phyloP scores from a whole-genome alignment of 2,888 invertebrate genomes.

The Gandaritis pyraliata region DNA sequence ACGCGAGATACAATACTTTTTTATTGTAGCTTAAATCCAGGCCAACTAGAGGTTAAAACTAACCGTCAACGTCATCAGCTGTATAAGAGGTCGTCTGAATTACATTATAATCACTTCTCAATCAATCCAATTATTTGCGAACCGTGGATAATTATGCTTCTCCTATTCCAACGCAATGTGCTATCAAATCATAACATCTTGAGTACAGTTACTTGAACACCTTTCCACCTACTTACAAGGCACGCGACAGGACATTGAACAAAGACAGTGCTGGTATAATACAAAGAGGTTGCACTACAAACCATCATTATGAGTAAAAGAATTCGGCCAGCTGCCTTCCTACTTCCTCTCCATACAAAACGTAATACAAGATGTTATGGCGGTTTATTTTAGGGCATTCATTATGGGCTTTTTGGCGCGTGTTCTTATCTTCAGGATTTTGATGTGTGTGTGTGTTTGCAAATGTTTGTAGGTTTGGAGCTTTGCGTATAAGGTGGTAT shows the following conservation, averaged over 20 bases:
- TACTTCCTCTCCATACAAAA: slow-evolving; percentile 80
- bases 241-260: slow-evolving; percentile 80
- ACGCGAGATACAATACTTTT: too few species aligned
- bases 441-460: slow-evolving; percentile 41
- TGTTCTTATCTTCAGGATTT: slow-evolving; percentile 75
- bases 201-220: slow-evolving; percentile 74
- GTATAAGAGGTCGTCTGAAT: too few species aligned
- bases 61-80: too few species aligned
- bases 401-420: slow-evolving; percentile 81
- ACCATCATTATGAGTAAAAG: slow-evolving; percentile 81
- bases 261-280: slow-evolving; percentile 49
- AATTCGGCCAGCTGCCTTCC: slow-evolving; percentile 80
- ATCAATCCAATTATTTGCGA: slow-evolving; percentile 9
- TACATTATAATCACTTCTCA: not conserved
- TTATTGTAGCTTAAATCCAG: too few species aligned
- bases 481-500: too few species aligned
- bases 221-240: slow-evolving; percentile 80
- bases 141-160: slow-evolving; percentile 43
- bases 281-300: slow-evolving; percentile 68
- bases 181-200: slow-evolving; percentile 76
- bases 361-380: slow-evolving; percentile 79
- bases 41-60: too few species aligned
- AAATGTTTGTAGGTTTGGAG: not conserved
- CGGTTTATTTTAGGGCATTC: slow-evolving; percentile 79
- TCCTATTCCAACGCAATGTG: slow-evolving; percentile 41